Base-by-base conservation (phyloP, 2,113 vertebrate genomes). In the Eubucco bourcierii region DNA sequence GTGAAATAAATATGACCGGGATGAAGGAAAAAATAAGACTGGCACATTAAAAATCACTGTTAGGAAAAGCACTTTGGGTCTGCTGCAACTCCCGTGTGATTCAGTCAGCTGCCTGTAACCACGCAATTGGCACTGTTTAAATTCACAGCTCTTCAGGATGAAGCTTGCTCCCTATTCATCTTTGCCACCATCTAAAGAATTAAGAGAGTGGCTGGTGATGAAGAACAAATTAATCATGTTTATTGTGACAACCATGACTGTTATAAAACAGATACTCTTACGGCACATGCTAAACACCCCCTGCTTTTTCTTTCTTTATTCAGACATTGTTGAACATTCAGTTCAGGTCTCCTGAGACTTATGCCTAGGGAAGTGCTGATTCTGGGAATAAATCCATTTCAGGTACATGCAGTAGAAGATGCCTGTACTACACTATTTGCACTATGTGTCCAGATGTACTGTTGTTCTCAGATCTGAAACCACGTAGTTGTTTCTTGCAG, bases 161-260 rank as follows among this genome's bases (percentile, higher is more conserved):
- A 91, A 91, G 83, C 73, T 85, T 15, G 14, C 66, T 96, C 74
- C 80, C 78, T 92, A 90, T 96, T 95, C 89, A 92, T 97, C 89
- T 88, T 74, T 95, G 87, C 84, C 91, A 94, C 70, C 80, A 83
- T 65, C 90, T 90, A 33, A 84, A 95, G 95, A 96, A 95, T 88
- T 87, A 74, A 96, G 87, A 92, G 82, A 75, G 91, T 87, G 84
- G 33, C 80, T 94, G 90, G 81, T 77, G 55, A 97, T 66, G 95
- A 97, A 96, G 94, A 92, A 68, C 68, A 77, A 92, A 95, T 97
- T 94, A 93, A 97, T 97, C 96, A 96, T 25, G 24, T 87, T 95
- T 90, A 96, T 71, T 72, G 78, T 97, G 96, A 96, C 95, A 97
- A 82, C 94, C 87, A 81, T 64, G 80, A 84, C 91, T 89, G 90